A percentile compares a stretch with the other conserved stretches of the same genome.
These are phyloP conservation scores for Cryptotermes secundus DNA, from an alignment of 1,140 invertebrate species.

Conservation along the genomic window DNA sequence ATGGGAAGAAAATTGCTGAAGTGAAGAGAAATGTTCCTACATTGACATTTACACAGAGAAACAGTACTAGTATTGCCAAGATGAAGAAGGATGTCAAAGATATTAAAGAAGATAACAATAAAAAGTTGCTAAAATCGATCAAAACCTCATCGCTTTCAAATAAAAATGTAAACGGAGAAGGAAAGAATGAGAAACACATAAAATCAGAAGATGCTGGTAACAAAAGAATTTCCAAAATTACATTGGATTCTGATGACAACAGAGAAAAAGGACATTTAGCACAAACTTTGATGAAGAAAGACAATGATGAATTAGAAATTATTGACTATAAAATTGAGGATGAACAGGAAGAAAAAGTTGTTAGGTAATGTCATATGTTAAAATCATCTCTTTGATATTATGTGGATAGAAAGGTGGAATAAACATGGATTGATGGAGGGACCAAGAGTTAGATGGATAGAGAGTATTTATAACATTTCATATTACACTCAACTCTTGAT, in stretches of 20 bases:
- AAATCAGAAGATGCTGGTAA: not conserved
- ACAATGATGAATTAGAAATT: not conserved
- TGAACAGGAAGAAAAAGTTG: not conserved
- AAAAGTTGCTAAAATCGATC: conserved; percentile 23
- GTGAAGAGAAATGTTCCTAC: not conserved
- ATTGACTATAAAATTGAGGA: not conserved
- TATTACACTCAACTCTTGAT: too few relatives aligned
- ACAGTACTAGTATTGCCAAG: not conserved
- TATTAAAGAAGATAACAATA: conserved; percentile 17
- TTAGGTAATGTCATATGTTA: not conserved
- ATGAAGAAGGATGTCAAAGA: conserved; percentile 26
- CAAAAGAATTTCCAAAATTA: not conserved
- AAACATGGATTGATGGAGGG: too few relatives aligned
- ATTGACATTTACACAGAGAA: not conserved
- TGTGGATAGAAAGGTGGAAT: too few relatives aligned
- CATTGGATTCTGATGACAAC: not conserved
- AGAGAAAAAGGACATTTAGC: not conserved
- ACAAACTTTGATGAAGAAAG: not conserved
- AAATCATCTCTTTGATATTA: too few relatives aligned
- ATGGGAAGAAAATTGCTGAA: conserved; percentile 24
- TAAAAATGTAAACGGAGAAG: not conserved
- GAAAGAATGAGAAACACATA: not conserved
- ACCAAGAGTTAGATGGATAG: too few relatives aligned
- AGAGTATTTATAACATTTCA: too few relatives aligned
- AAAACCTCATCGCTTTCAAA: conserved; percentile 22